Percentiles rank a stretch among this genome's conserved stretches.
Conservation (phyloP, 2,113 vertebrate species). For the Pseudorasbora parva region DNA sequence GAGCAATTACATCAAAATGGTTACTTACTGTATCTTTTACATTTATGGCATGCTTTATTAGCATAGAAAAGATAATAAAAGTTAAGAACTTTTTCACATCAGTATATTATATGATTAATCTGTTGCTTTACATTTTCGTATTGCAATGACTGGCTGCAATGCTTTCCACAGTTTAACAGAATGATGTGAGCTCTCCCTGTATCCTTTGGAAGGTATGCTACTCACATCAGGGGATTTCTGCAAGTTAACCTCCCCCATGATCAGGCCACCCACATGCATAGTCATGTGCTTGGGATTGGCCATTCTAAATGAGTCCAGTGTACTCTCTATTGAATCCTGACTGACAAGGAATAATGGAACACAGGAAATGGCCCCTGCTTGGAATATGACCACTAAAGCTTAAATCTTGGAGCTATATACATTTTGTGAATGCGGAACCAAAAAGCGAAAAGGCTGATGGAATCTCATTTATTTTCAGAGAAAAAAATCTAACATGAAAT, state of each 20-base stretch:
- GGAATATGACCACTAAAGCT: slow-evolving; percentile 15
- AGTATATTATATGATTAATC: no score
- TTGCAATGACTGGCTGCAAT: no score
- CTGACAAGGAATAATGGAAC: slow-evolving; percentile 38
- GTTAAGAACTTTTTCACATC: no score
- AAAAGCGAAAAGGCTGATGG: background rate
- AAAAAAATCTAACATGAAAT: background rate
- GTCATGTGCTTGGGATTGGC: slow-evolving; percentile 63
- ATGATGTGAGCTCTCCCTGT: slow-evolving; percentile 66
- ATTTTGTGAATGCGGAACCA: background rate
- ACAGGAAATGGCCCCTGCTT: slow-evolving; percentile 32
- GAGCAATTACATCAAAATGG: background rate
- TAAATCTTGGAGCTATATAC: slow-evolving; percentile 3
- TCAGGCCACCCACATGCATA: slow-evolving; percentile 77
- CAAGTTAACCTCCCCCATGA: slow-evolving; percentile 64
- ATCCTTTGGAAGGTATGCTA: slow-evolving; percentile 60
- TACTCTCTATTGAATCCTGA: slow-evolving; percentile 50
- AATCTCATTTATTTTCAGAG: background rate
- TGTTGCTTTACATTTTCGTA: no score
- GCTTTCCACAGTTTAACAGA: no score
- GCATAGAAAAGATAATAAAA: no score
- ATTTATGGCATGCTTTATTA: no score
- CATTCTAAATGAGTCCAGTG: slow-evolving; percentile 52
- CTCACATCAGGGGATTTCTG: slow-evolving; percentile 68
- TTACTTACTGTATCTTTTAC: background rate